These are phyloP conservation scores for Enteromius fasciolatus DNA, from an alignment of 2,797 vertebrate species.

Conservation along the genomic window DNA sequence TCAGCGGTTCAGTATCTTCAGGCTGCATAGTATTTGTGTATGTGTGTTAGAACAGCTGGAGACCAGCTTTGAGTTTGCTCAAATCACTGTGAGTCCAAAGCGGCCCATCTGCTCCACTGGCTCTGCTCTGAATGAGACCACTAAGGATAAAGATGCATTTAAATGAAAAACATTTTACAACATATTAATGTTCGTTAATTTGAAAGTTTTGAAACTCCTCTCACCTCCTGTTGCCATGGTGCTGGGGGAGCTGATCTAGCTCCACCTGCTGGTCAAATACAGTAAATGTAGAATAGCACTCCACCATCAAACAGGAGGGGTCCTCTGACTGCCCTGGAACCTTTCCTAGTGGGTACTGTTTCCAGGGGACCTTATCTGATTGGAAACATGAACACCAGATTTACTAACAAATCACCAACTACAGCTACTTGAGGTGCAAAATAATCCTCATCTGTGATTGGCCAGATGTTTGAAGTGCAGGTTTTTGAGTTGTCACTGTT, in stretches of 20 bases:
- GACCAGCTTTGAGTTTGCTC: conserved; percentile 76
- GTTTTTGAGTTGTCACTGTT: neutral
- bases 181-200: too few species aligned
- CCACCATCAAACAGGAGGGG: conserved; percentile 86
- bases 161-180: conserved; percentile 8
- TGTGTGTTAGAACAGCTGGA: conserved; percentile 75
- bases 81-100: conserved; percentile 77
- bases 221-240: conserved; percentile 67
- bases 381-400: neutral
- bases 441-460: neutral
- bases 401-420: neutral
- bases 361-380: conserved; percentile 87
- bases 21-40: neutral
- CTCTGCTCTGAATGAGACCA: conserved; percentile 54
- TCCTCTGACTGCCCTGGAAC: conserved; percentile 91
- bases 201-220: conserved; percentile 48
- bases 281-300: conserved; percentile 85
- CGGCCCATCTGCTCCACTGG: conserved; percentile 63
- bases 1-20: neutral
- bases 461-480: neutral
- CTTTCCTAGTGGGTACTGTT: conserved; percentile 86
- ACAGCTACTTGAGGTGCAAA: neutral
- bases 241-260: conserved; percentile 69
- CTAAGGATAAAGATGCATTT: conserved; percentile 48
- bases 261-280: conserved; percentile 88